phyloP scores from a whole-genome alignment of 2,113 vertebrate species.

The Neodon shergylaensis region DNA sequence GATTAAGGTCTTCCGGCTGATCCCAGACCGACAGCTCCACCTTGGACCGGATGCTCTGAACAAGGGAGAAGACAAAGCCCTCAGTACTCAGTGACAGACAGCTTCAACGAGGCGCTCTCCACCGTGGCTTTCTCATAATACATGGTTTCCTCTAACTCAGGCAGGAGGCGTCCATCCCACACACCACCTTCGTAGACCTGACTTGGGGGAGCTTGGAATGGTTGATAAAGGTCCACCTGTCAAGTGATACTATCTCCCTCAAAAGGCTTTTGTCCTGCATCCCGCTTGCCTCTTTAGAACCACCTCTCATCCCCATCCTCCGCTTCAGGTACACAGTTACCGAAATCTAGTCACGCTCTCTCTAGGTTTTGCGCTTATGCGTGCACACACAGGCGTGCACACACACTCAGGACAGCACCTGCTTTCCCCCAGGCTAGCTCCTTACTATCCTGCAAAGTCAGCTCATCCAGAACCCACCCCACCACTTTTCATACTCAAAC shows the following conservation, averaged over 20 bases:
- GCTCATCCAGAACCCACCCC: neutral
- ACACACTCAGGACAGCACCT: neutral
- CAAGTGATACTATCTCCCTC: neutral
- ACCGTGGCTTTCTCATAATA: neutral
- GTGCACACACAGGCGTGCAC: neutral
- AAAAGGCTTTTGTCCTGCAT: neutral
- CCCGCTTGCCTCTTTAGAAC: neutral
- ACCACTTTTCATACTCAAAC: neutral
- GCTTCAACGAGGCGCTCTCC: neutral
- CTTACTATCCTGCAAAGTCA: neutral
- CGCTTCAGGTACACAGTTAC: neutral
- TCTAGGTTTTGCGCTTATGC: neutral
- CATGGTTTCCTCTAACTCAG: neutral
- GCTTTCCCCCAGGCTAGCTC: too few relatives aligned
- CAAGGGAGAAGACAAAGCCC: slow-evolving; percentile 60
- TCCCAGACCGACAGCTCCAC: slow-evolving; percentile 97
- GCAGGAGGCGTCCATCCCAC: neutral
- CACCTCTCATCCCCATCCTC: neutral
- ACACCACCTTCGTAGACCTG: neutral
- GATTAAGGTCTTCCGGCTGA: slow-evolving; percentile 94
- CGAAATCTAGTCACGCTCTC: neutral
- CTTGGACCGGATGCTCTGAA: slow-evolving; percentile 97
- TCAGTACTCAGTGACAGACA: slow-evolving; percentile 25
- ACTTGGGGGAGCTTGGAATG: neutral
- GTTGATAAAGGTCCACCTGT: too few relatives aligned